A percentile compares a stretch with the other conserved stretches of the same genome.
These are phyloP conservation scores for Calcarius ornatus DNA, from an alignment of 2,113 vertebrate genomes.

Conservation along the genomic window DNA sequence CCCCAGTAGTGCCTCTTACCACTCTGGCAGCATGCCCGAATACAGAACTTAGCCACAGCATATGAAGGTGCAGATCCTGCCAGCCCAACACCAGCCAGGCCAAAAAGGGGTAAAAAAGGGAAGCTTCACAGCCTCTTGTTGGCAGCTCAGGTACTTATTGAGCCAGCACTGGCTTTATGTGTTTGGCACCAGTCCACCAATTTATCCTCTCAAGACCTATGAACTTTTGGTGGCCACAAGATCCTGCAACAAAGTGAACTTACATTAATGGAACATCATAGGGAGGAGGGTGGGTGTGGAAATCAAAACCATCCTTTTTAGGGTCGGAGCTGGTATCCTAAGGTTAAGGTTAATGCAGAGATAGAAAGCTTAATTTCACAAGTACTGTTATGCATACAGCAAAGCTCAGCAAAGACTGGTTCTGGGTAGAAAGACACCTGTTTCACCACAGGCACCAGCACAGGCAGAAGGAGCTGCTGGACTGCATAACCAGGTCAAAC, in stretches of 20 bases:
- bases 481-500: background rate
- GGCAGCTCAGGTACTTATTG: background rate
- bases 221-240: background rate
- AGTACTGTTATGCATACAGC: background rate
- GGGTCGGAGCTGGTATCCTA: background rate
- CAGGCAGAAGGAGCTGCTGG: background rate
- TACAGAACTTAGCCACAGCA: background rate
- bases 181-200: background rate
- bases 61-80: background rate
- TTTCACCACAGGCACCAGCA: background rate
- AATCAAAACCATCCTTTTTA: background rate
- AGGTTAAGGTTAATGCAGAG: background rate
- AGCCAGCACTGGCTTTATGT: background rate
- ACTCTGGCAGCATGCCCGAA: background rate
- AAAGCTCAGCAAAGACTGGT: background rate
- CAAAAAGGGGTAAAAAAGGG: background rate
- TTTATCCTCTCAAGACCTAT: background rate
- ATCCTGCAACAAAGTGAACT: background rate
- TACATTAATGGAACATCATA: background rate
- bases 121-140: background rate
- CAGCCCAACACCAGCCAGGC: background rate
- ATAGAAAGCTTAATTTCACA: background rate
- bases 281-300: background rate
- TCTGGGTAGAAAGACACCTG: background rate
- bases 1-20: background rate